Percentiles rank a stretch among this genome's conserved stretches.
phyloP scores from a whole-genome alignment of 2,888 invertebrate species.

The Plusia festucae region DNA sequence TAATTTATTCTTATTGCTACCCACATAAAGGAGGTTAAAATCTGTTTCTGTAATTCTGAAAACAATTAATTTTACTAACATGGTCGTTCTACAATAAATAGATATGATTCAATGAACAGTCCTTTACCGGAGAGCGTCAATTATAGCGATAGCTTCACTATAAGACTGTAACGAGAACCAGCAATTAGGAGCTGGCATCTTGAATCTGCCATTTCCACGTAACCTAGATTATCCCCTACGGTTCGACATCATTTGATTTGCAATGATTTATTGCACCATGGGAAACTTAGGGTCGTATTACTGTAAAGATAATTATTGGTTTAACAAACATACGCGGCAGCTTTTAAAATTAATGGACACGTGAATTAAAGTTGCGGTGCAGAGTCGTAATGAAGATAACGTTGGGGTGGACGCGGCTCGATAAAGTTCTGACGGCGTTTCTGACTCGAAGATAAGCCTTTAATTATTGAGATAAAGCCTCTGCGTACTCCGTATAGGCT shows the following conservation, averaged over 20 bases:
- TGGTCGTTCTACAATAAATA: background rate
- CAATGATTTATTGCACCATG: slow-evolving; percentile 78
- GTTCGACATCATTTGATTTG: slow-evolving; percentile 80
- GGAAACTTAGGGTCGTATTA: slow-evolving; percentile 74
- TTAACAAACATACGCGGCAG: slow-evolving; percentile 79
- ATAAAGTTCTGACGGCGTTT: slow-evolving; percentile 85
- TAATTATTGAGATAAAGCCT: slow-evolving; percentile 83
- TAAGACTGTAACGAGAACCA: slow-evolving; percentile 61
- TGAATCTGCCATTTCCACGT: slow-evolving; percentile 73
- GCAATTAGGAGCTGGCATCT: slow-evolving; percentile 67
- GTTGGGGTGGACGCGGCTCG: slow-evolving; percentile 75
- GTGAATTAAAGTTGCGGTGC: slow-evolving; percentile 83
- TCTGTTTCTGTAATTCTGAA: background rate
- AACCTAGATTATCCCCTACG: slow-evolving; percentile 59
- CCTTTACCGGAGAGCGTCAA: slow-evolving; percentile 32
- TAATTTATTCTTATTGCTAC: background rate
- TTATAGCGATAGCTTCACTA: slow-evolving; percentile 45
- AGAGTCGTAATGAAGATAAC: slow-evolving; percentile 87
- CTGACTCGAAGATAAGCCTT: slow-evolving; percentile 80
- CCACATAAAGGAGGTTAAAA: background rate
- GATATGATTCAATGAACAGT: slow-evolving; percentile 25
- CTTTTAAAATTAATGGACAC: slow-evolving; percentile 86
- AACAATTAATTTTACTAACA: background rate
- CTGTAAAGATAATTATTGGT: slow-evolving; percentile 81
- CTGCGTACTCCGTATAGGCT: slow-evolving; percentile 65